These are phyloP conservation scores for Halichondria panicea DNA, from an alignment of 37 sponge, comb jelly and placozoan genomes.

Conservation along the genomic window DNA sequence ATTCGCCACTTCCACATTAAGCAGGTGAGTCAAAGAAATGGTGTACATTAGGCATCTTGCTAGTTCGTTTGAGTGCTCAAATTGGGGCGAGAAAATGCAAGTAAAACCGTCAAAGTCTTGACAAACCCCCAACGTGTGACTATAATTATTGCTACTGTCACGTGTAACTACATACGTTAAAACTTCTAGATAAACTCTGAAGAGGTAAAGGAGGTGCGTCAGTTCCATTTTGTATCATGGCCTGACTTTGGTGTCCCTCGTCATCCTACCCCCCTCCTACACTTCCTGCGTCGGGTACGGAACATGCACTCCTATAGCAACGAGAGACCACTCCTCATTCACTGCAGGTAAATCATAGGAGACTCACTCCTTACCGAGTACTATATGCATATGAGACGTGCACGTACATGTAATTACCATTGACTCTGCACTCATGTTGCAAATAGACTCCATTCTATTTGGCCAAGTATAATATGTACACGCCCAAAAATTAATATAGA, in stretches of 20 bases:
- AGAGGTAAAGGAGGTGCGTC: conserved; percentile 29
- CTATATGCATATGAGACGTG: not conserved
- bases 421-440: not conserved
- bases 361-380: too few species aligned
- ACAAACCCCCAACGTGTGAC: too few species aligned
- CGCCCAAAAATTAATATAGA: too few species aligned
- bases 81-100: not conserved
- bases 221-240: conserved; percentile 75
- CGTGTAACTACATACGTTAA: not conserved
- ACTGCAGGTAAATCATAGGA: conserved; percentile 62
- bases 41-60: not conserved
- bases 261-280: conserved; percentile 57
- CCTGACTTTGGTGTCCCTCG: conserved; percentile 84
- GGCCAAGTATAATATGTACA: too few species aligned
- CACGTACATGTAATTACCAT: too few species aligned
- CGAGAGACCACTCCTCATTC: conserved; percentile 52
- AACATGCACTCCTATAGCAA: conserved; percentile 36
- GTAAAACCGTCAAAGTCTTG: not conserved
- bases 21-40: conserved; percentile 41
- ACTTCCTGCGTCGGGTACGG: conserved; percentile 42
- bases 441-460: not conserved
- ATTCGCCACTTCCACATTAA: conserved; percentile 44
- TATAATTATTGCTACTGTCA: not conserved
- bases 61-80: not conserved
- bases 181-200: not conserved